Evolutionary conservation across 2,888 invertebrate species (phyloP), one percentile per base, ranked within the genome.

Genomic region (Apomyelois bistriatella): DNA sequence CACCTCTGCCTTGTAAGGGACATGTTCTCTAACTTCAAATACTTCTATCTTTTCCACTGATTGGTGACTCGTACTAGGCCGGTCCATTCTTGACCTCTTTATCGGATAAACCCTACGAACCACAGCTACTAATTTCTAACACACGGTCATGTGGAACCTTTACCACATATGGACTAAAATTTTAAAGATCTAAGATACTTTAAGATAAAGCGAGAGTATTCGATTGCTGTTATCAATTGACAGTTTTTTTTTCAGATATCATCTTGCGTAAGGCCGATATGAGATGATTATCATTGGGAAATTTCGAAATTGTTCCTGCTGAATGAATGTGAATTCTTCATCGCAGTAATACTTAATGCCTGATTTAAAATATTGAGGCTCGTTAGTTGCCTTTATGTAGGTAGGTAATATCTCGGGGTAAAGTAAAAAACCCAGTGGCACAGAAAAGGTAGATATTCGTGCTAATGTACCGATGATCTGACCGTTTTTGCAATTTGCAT

Each of bases 1-100:
- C 41, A 89, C 58, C 53, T 88, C 89, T 0, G 86, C 86, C 55
- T 87, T 87, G 58, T 90, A 89, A 2, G 90, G 90, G 6, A 90
- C 84, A 57, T 90, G 90, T 55, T 90, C 90, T 37, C 89, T 70
- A 1, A 90, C 88, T 62, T 90, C 89, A 57, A 76, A 89, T 68
- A 89, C 79, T 59, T 90, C 90, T 60, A 90, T 71, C 60, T 79
- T 80, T 48, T 89, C 88, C 41, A 84, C 64, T 0, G 88, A 83
- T 58, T 88, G 86, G 55, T 70, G 80, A 57, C 87, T 86, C 5
- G 89, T 88, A 58, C 87, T 80, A 1, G 89, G 88, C 59, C 82
- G 79, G 68, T 89, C 89, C 89, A 89, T 89, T 49, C 68, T 75
- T 38, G 59, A 58, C 61, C 54, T 61, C 43, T 54, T 53, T 48